Conservation (phyloP, 2,113 vertebrate genomes). For the Setophaga petechia region DNA sequence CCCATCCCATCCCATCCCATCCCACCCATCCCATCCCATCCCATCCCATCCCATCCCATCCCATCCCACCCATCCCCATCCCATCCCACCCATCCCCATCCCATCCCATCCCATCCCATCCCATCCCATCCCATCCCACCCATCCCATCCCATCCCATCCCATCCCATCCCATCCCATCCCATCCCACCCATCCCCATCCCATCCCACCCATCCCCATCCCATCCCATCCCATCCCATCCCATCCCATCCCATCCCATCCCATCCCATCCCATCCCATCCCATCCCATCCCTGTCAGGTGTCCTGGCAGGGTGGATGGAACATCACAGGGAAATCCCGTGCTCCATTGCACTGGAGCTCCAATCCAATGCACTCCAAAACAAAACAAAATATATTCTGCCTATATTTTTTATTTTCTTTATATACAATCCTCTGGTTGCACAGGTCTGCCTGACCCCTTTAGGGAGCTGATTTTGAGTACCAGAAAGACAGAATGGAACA, state of each 20-base stretch:
- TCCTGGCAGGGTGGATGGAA: background rate
- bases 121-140: too few species aligned
- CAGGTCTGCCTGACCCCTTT: background rate
- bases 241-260: too few species aligned
- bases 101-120: too few species aligned
- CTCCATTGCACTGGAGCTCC: background rate
- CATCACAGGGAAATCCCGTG: background rate
- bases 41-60: too few species aligned
- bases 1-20: background rate
- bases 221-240: too few species aligned
- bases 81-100: too few species aligned
- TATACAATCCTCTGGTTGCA: conserved; percentile 19
- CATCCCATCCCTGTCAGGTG: background rate
- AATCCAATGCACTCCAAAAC: background rate
- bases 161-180: too few species aligned
- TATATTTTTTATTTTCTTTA: background rate
- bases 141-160: too few species aligned
- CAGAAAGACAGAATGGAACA: background rate
- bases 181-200: too few species aligned
- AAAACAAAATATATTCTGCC: background rate
- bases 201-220: too few species aligned
- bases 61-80: too few species aligned
- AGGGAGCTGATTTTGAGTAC: conserved; percentile 2
- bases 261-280: background rate
- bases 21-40: background rate